These are phyloP conservation scores for Clivina fossor DNA, from an alignment of 2,888 invertebrate genomes.

Conservation along the genomic window DNA sequence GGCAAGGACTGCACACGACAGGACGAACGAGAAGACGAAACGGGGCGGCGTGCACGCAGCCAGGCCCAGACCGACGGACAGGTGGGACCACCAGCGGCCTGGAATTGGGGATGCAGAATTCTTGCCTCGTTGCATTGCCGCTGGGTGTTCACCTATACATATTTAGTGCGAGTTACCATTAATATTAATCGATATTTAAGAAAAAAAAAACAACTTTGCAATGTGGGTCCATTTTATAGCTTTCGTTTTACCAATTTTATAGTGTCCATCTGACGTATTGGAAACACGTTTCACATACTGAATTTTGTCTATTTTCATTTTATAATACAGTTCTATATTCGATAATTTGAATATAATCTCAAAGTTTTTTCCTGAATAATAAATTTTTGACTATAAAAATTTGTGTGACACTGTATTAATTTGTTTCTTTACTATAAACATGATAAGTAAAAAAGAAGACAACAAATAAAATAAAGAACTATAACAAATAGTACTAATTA, in stretches of 20 bases:
- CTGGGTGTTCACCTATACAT: constrained; percentile 72
- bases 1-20: constrained; percentile 50
- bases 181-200: too few species aligned
- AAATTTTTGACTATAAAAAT: too few species aligned
- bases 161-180: too few species aligned
- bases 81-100: constrained; percentile 54
- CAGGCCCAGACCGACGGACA: constrained; percentile 55
- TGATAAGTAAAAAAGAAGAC: too few species aligned
- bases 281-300: background rate
- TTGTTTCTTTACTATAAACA: too few species aligned
- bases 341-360: too few species aligned
- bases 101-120: constrained; percentile 57
- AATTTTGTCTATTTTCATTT: background rate
- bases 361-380: too few species aligned
- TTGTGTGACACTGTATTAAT: too few species aligned
- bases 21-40: constrained; percentile 51
- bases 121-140: constrained; percentile 62
- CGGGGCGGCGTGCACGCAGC: constrained; percentile 54
- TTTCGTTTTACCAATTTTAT: constrained; percentile 36
- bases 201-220: too few species aligned
- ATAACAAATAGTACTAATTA: too few species aligned
- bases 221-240: too few species aligned
- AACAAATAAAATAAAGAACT: too few species aligned
- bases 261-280: constrained; percentile 20
- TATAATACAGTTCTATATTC: background rate